These are phyloP conservation scores for Galendromus occidentalis DNA, from an alignment of 1,140 invertebrate species.

Conservation along the genomic window DNA sequence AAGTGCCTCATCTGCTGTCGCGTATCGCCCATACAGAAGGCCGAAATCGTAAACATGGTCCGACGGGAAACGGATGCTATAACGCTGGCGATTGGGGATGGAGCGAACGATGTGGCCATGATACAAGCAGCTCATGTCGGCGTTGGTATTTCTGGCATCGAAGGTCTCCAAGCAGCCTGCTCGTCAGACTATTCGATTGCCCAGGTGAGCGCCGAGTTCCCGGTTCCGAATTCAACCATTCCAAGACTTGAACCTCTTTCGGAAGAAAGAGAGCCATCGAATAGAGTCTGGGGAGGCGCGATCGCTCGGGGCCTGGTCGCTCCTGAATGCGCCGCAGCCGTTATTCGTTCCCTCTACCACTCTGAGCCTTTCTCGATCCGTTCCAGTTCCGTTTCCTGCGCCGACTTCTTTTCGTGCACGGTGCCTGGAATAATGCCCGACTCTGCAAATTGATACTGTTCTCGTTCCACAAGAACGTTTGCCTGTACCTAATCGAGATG, in stretches of 20 bases:
- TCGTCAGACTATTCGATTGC: slow-evolving; percentile 23
- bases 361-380: too few species aligned
- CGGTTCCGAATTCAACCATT: slow-evolving; percentile 62
- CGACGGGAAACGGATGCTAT: slow-evolving; percentile 63
- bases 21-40: slow-evolving; percentile 94
- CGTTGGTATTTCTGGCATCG: slow-evolving; percentile 93
- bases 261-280: slow-evolving; percentile 35
- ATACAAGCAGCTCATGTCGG: slow-evolving; percentile 55
- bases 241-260: slow-evolving; percentile 49
- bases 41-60: slow-evolving; percentile 77
- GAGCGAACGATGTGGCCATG: slow-evolving; percentile 99
- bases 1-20: slow-evolving; percentile 94
- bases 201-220: slow-evolving; percentile 54
- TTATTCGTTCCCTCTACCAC: too few species aligned
- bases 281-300: background rate
- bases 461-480: slow-evolving; percentile 99
- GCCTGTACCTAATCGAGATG: slow-evolving; percentile 91
- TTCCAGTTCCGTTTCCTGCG: slow-evolving; percentile 69
- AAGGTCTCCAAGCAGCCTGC: slow-evolving; percentile 37
- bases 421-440: slow-evolving; percentile 92
- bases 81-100: slow-evolving; percentile 91
- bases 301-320: slow-evolving; percentile 43
- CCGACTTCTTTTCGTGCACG: slow-evolving; percentile 81
- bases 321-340: slow-evolving; percentile 80
- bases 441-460: slow-evolving; percentile 98